Evolutionary conservation across 2,113 vertebrate species (phyloP).

Genomic region (Jacana jacana): DNA sequence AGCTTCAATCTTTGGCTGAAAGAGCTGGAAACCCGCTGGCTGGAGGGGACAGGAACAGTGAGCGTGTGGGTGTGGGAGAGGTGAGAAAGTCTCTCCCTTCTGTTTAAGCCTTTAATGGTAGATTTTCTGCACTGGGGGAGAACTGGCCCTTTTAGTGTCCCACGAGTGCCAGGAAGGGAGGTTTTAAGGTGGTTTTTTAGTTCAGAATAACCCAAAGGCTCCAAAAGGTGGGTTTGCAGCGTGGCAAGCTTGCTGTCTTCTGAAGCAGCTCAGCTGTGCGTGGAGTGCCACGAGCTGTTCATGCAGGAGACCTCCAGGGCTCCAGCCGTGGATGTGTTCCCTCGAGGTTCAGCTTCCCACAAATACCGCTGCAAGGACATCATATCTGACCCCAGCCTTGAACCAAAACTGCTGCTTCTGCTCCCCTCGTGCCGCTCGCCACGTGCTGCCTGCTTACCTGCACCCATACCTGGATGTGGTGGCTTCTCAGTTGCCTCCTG

Average conservation of each 20-base stretch:
- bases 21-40: neutral
- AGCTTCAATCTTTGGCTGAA: neutral
- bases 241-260: neutral
- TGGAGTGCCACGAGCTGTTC: neutral
- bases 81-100: neutral
- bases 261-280: rapidly evolving
- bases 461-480: rapidly evolving
- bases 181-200: neutral
- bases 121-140: rapidly evolving
- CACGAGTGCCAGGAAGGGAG: neutral
- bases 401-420: neutral
- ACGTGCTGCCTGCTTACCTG: neutral
- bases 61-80: neutral
- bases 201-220: neutral
- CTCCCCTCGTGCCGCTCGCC: neutral
- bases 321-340: neutral
- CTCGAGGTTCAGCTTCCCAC: neutral
- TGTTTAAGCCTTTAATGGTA: neutral
- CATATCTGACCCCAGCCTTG: neutral
- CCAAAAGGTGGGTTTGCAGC: neutral
- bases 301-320: neutral
- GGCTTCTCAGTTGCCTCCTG: neutral
- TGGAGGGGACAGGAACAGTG: neutral
- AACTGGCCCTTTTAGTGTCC: neutral
- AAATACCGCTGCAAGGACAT: neutral